A percentile compares a stretch with the other conserved stretches of the same genome.
phyloP scores from a whole-genome alignment of 1,140 invertebrate genomes.

The Pseudomyrmex concolor region DNA sequence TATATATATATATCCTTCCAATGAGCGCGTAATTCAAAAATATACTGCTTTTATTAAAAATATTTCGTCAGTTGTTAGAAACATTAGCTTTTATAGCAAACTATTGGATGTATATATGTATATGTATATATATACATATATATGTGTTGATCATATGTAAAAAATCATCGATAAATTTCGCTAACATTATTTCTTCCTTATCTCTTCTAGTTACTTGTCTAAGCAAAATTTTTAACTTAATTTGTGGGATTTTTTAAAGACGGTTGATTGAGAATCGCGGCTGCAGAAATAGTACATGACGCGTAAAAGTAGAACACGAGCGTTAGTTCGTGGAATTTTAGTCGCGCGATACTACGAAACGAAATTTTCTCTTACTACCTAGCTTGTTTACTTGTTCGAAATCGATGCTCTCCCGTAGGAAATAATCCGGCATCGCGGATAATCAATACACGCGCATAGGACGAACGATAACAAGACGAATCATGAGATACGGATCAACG shows the following conservation, averaged over 20 bases:
- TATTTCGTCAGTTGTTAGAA: background rate
- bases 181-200: background rate
- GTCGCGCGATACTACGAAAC: conserved; percentile 39
- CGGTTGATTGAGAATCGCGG: conserved; percentile 11
- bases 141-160: too few relatives aligned
- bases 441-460: conserved; percentile 35
- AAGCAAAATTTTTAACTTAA: background rate
- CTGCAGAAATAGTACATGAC: conserved; percentile 38
- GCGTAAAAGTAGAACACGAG: too few relatives aligned
- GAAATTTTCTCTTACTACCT: background rate
- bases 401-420: conserved; percentile 21
- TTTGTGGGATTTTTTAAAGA: conserved; percentile 1
- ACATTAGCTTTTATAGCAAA: too few relatives aligned
- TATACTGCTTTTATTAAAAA: background rate
- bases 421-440: conserved; percentile 24
- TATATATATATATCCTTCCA: too few relatives aligned
- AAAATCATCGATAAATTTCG: background rate
- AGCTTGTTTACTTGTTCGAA: conserved; percentile 27
- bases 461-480: background rate
- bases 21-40: background rate
- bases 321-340: conserved; percentile 28
- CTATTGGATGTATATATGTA: too few relatives aligned
- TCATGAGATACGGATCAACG: conserved; percentile 47
- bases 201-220: too few relatives aligned
- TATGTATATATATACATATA: too few relatives aligned